A percentile compares a stretch with the other conserved stretches of the same genome.
These are phyloP conservation scores for Schizopygopsis pylzovi DNA, from an alignment of 2,797 vertebrate species.

Conservation along the genomic window DNA sequence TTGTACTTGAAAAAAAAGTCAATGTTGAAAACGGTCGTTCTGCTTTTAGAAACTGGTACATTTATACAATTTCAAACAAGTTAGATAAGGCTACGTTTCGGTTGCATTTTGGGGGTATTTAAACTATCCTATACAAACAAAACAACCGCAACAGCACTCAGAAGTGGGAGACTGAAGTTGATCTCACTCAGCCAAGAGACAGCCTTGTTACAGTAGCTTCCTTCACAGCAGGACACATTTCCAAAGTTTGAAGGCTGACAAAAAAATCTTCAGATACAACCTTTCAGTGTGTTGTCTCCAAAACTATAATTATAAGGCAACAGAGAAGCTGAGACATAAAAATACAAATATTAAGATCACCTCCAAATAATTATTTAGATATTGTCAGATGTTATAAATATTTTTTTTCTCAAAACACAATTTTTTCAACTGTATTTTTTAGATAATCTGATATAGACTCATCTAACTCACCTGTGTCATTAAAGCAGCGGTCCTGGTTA, in stretches of 20 bases:
- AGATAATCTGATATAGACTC: too few relatives aligned
- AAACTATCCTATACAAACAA: background rate
- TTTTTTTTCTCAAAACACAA: background rate
- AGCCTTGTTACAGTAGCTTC: background rate
- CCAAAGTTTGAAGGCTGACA: background rate
- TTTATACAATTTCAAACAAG: too few relatives aligned
- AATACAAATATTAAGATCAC: background rate
- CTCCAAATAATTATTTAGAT: background rate
- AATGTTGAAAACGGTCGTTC: background rate
- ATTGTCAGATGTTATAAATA: background rate
- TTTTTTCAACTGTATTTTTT: background rate
- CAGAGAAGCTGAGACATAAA: background rate
- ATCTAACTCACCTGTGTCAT: background rate
- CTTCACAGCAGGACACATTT: background rate
- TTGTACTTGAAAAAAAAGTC: background rate
- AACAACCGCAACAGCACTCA: background rate
- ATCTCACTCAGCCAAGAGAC: background rate
- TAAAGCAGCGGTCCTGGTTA: conserved; percentile 15
- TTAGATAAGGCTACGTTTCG: too few relatives aligned
- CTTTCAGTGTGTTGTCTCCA: background rate
- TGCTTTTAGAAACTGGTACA: background rate
- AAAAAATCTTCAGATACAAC: background rate
- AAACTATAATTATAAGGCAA: background rate
- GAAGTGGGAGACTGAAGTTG: conserved; percentile 1
- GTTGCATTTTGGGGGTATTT: background rate